These are phyloP conservation scores for Drosophila anceps DNA, from an alignment of 2,888 invertebrate genomes.

Conservation along the genomic window DNA sequence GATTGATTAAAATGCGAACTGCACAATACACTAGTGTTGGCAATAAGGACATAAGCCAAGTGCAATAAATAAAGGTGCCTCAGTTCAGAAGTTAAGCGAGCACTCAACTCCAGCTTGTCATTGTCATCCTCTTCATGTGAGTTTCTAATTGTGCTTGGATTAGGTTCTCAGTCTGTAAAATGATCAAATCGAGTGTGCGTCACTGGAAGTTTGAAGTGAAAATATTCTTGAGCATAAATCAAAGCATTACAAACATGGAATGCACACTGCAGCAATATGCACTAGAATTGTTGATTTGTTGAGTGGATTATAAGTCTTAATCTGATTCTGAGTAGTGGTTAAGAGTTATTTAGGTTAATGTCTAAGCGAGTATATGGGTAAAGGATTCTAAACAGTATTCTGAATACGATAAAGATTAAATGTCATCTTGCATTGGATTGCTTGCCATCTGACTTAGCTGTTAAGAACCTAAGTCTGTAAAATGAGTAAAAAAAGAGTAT, in stretches of 20 bases:
- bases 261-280: neutral
- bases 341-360: neutral
- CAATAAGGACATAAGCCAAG: conserved; percentile 15
- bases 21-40: conserved; percentile 25
- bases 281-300: neutral
- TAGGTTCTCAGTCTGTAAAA: neutral
- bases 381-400: neutral
- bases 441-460: no score
- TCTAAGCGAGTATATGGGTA: neutral
- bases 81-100: neutral
- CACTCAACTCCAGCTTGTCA: neutral
- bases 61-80: neutral
- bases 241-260: neutral
- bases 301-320: no score
- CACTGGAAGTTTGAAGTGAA: neutral
- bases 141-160: neutral
- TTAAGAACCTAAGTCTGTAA: no score
- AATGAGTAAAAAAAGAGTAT: no score
- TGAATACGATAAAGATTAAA: no score
- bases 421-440: no score
- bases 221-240: neutral
- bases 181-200: neutral
- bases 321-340: neutral
- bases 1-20: conserved; percentile 54
- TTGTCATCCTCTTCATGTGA: neutral